These are phyloP conservation scores for Norana najaformis DNA, from an alignment of 2,888 invertebrate species.

Conservation along the genomic window DNA sequence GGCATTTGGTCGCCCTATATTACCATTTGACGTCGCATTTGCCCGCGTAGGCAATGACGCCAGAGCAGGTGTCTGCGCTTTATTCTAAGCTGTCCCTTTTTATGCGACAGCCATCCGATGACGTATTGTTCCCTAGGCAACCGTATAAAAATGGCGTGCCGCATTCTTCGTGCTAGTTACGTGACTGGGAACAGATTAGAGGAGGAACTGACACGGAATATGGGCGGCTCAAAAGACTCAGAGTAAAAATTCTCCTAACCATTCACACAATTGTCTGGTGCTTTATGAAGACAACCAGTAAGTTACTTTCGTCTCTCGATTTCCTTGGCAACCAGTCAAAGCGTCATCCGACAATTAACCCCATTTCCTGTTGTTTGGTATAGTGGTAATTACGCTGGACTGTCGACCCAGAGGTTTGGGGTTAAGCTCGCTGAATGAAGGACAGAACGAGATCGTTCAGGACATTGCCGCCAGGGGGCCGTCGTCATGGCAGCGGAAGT, in stretches of 20 bases:
- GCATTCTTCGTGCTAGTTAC: background rate
- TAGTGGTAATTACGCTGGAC: background rate
- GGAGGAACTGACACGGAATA: background rate
- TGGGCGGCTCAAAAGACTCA: background rate
- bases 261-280: background rate
- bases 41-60: background rate
- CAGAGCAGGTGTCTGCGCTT: background rate
- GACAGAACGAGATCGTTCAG: background rate
- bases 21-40: background rate
- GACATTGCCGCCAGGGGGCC: background rate
- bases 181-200: background rate
- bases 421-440: background rate
- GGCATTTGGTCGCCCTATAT: background rate
- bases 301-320: background rate
- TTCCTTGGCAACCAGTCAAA: background rate
- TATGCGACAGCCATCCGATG: background rate
- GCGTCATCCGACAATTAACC: background rate
- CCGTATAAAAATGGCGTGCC: background rate
- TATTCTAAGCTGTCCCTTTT: background rate
- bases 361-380: background rate
- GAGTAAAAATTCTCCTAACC: background rate
- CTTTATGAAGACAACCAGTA: background rate
- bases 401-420: background rate
- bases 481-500: background rate
- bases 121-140: conserved; percentile 5